A percentile compares a stretch with the other conserved stretches of the same genome.
Conservation (phyloP, 2,113 vertebrate species). For the Macaca fascicularis region T2T-MFA8v1.1 NC_088379.1:100834001-100834500, state of each 20-base stretch:
- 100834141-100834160: not conserved
- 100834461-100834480: slow-evolving; percentile 24
- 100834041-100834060: slow-evolving; percentile 63
- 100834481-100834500: not conserved
- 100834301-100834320: not conserved
- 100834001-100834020: slow-evolving; percentile 73
- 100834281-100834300: not conserved
- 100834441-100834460: not conserved
- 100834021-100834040: slow-evolving; percentile 73
- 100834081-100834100: not conserved
- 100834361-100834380: not conserved
- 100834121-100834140: not conserved
- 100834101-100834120: slow-evolving; percentile 36
- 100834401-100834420: not conserved
- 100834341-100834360: not conserved
- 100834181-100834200: not conserved
- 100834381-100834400: not conserved
- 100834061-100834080: slow-evolving; percentile 14
- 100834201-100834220: not conserved
- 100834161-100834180: not conserved
- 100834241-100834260: not conserved
- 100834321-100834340: not conserved
- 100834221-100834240: not conserved
- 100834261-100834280: not conserved
- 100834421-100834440: not conserved